Conservation (phyloP, 2,888 invertebrate species). For the Cephus pygmeus region DNA sequence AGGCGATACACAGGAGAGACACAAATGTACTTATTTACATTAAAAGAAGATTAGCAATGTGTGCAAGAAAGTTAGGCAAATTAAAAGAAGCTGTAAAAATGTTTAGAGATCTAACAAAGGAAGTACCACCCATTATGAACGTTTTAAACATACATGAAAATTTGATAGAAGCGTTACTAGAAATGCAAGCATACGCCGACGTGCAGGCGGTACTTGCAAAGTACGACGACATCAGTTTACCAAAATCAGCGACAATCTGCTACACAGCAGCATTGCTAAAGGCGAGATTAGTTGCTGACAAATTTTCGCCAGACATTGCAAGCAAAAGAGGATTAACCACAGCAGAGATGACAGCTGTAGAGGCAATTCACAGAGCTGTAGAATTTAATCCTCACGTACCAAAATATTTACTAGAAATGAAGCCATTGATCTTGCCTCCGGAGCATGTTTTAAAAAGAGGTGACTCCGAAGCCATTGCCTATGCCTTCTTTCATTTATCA, state of each 20-base stretch:
- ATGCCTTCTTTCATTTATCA: slow-evolving; percentile 93
- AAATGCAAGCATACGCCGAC: slow-evolving; percentile 97
- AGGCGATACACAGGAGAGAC: slow-evolving; percentile 86
- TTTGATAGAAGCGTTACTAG: slow-evolving; percentile 92
- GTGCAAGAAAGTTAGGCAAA: slow-evolving; percentile 92
- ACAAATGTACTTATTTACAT: slow-evolving; percentile 95
- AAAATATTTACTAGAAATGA: slow-evolving; percentile 95
- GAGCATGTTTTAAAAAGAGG: slow-evolving; percentile 97
- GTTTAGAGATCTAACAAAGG: slow-evolving; percentile 96
- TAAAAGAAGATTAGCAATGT: slow-evolving; percentile 95
- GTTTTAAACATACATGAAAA: slow-evolving; percentile 96
- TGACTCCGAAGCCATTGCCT: slow-evolving; percentile 96
- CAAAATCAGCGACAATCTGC: slow-evolving; percentile 94
- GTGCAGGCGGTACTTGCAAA: slow-evolving; percentile 92
- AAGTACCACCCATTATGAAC: slow-evolving; percentile 94
- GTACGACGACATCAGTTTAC: slow-evolving; percentile 93
- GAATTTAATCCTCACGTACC: slow-evolving; percentile 99
- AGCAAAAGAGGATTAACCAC: slow-evolving; percentile 85
- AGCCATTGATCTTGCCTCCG: slow-evolving; percentile 93
- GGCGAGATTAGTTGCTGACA: slow-evolving; percentile 89
- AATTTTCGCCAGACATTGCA: slow-evolving; percentile 87
- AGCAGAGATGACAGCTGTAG: slow-evolving; percentile 92
- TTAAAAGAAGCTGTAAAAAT: slow-evolving; percentile 95
- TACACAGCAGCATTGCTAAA: slow-evolving; percentile 95
- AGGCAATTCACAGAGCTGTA: slow-evolving; percentile 94